Base-by-base conservation (phyloP, 2,888 invertebrate species). In the Bimastos eiseni region DNA sequence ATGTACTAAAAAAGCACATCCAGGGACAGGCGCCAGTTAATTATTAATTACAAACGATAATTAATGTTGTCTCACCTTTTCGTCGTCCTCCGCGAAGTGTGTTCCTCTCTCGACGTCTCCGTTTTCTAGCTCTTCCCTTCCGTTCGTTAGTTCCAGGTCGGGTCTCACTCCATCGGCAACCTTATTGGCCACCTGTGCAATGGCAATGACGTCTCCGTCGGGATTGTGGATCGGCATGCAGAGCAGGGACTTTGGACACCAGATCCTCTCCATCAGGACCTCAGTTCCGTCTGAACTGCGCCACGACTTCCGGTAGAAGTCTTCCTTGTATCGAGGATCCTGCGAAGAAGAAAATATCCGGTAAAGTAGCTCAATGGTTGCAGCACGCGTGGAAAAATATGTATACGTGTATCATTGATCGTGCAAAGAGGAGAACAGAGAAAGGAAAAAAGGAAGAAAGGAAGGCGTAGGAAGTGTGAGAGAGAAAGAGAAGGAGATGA, bases 161-260 rank as follows among this genome's bases (percentile, higher is more conserved):
- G 96, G 96, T 94, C 94, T 93, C n/a, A 94, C 93, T 70, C 94
- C 94, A 90, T 93, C 93, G 21, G 89, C 38, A 55, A 37, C 38
- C 37, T 95, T 93, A 93, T 96, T 96, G 88, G 96, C 95, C 34
- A 96, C 95, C 90, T 95, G 96, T 4, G 95, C 96, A 38, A 96
- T 96, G 38, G 96, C 96, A 94, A 94, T 94, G 34, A 94, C 93
- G 83, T 94, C 94, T 90, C 94, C 93, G 84, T 94, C 94, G 13
- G 93, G 93, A 91, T 94, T 94, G 89, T 91, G 93, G 94, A 98
- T 98, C 90, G 98, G 97, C 98, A 98, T 98, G 95, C 98, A 98
- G 44, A 98, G 96, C 93, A 98, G 97, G 92, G 91, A 92, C 86
- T 21, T 36, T 36, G 86, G 86, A 34, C 70, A n/a, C 70, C 70